Evolutionary conservation across 2,797 vertebrate genomes (phyloP).

Genomic region (Anomalospiza imberbis): DNA sequence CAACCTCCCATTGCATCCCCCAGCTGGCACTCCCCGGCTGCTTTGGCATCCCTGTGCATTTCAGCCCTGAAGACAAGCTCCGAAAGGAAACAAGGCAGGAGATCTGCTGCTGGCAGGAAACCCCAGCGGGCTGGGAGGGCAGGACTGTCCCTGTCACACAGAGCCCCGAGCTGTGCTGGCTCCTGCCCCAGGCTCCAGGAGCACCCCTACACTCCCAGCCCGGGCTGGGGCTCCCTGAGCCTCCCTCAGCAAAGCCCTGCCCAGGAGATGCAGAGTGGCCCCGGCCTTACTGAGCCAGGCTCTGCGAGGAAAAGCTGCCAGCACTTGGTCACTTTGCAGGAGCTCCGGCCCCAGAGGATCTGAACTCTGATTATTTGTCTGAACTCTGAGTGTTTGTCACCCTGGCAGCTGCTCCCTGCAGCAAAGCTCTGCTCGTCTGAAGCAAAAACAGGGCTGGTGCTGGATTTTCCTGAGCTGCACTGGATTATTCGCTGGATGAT

Average conservation of each 20-base stretch:
- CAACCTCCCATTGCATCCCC: neutral
- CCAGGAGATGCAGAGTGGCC: no score
- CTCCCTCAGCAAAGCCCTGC: no score
- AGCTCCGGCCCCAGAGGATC: neutral
- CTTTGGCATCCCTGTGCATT: neutral
- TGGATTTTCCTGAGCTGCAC: neutral
- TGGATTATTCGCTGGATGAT: neutral
- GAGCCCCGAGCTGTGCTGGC: neutral
- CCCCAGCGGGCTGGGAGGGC: neutral
- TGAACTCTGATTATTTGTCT: neutral
- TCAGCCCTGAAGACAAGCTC: neutral
- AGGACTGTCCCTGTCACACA: neutral
- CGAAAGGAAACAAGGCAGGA: neutral
- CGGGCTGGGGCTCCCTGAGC: no score
- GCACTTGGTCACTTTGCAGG: neutral
- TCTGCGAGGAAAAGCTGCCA: neutral
- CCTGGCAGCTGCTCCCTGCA: neutral
- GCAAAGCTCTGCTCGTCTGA: neutral
- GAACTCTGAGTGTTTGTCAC: neutral
- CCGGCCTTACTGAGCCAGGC: neutral
- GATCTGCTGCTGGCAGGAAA: fast-evolving
- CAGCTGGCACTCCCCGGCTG: neutral
- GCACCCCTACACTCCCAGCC: no score
- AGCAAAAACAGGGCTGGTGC: neutral
- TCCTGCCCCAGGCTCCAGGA: neutral